Evolutionary conservation across 2,113 vertebrate genomes (phyloP).

Genomic region (Oncorhynchus kisutch): DNA sequence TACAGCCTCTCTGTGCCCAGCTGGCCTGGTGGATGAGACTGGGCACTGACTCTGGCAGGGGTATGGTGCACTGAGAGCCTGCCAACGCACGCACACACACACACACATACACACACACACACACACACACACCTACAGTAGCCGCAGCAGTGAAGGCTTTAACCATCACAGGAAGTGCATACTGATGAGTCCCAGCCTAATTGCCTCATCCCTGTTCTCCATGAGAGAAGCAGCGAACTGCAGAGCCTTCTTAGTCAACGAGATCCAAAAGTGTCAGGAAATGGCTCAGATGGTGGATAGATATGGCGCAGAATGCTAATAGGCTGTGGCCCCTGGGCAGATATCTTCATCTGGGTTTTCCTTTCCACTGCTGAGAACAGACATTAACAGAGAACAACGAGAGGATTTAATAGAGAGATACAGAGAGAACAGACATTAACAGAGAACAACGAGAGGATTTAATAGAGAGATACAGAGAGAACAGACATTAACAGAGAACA

Average conservation of each 20-base stretch:
- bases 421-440: background rate
- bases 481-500: background rate
- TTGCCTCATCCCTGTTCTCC: background rate
- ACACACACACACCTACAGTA: background rate
- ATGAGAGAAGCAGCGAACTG: background rate
- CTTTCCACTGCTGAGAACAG: background rate
- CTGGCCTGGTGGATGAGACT: conserved; percentile 30
- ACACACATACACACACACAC: background rate
- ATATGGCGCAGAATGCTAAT: conserved; percentile 4
- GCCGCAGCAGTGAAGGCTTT: background rate
- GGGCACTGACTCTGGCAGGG: conserved; percentile 24
- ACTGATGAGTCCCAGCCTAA: conserved; percentile 31
- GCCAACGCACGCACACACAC: background rate
- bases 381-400: background rate
- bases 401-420: background rate
- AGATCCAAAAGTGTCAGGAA: conserved; percentile 3
- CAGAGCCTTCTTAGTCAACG: conserved; percentile 5
- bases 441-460: background rate
- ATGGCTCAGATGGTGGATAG: background rate
- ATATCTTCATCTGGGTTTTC: conserved; percentile 11
- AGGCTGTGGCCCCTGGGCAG: background rate
- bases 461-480: background rate
- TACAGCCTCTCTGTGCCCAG: conserved; percentile 49
- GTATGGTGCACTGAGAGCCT: conserved; percentile 9
- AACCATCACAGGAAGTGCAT: conserved; percentile 28